Conservation (phyloP, 2,888 invertebrate genomes). For the Brachyopa scutellaris region DNA sequence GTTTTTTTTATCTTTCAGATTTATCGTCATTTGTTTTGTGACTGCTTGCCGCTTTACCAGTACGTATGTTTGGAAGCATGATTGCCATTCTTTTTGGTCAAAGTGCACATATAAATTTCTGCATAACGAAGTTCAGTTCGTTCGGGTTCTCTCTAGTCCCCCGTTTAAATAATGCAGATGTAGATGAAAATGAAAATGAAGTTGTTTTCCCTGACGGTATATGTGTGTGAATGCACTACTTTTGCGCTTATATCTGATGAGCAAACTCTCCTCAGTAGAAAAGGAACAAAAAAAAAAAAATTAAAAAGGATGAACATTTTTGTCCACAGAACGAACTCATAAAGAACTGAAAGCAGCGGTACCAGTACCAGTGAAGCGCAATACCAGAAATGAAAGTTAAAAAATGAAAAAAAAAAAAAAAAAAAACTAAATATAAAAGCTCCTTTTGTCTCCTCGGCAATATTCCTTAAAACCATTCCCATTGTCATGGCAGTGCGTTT, state of each 20-base stretch:
- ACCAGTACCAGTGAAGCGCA: constrained; percentile 12
- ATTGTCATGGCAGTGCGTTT: constrained; percentile 65
- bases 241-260: constrained; percentile 56
- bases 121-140: constrained; percentile 52
- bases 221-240: constrained; percentile 28
- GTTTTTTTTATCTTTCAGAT: constrained; percentile 35
- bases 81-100: constrained; percentile 60
- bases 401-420: background rate
- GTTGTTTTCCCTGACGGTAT: constrained; percentile 48
- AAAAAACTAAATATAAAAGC: constrained; percentile 30
- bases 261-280: constrained; percentile 23
- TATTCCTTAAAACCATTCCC: constrained; percentile 66
- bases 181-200: constrained; percentile 64
- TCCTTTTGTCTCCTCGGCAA: constrained; percentile 67
- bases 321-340: constrained; percentile 38
- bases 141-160: background rate
- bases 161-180: constrained; percentile 65
- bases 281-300: background rate
- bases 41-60: too few relatives aligned
- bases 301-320: constrained; percentile 31
- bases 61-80: constrained; percentile 39
- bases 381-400: constrained; percentile 37
- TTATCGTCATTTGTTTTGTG: constrained; percentile 63
- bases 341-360: constrained; percentile 35
- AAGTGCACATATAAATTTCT: constrained; percentile 69